Evolutionary conservation across 2,888 invertebrate species (phyloP).

Genomic region (Xestobium rufovillosum): DNA sequence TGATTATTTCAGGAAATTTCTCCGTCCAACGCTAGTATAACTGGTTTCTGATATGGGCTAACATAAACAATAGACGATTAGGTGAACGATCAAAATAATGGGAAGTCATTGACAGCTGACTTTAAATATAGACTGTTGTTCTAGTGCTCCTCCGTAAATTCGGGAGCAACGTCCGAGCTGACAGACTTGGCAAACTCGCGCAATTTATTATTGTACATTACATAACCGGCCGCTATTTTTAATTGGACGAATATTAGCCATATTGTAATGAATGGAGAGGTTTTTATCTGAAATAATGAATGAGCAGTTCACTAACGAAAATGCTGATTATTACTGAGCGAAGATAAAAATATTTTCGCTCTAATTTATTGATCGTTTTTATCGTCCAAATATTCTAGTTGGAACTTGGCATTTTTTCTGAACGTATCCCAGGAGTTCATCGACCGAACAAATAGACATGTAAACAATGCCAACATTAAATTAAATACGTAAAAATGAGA

Average conservation of each 20-base stretch:
- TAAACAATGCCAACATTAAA: too few species aligned
- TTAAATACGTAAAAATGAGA: too few species aligned
- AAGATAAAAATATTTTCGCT: too few species aligned
- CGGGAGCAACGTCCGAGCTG: constrained; percentile 3
- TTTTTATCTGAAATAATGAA: neutral
- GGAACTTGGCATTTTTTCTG: too few species aligned
- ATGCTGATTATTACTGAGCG: too few species aligned
- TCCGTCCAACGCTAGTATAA: neutral
- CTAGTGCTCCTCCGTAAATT: constrained; percentile 11
- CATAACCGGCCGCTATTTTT: constrained; percentile 26
- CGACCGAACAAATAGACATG: too few species aligned
- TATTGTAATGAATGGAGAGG: too few species aligned
- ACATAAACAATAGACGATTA: constrained; percentile 1
- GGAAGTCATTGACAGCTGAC: constrained; percentile 31
- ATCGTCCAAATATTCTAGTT: too few species aligned
- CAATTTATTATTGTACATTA: constrained; percentile 26
- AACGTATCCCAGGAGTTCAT: too few species aligned
- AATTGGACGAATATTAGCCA: constrained; percentile 14
- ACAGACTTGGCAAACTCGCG: constrained; percentile 7
- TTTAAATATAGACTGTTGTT: constrained; percentile 30
- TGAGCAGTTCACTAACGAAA: neutral
- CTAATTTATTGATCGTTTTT: too few species aligned
- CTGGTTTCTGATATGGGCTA: neutral
- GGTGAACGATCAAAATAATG: constrained; percentile 16
- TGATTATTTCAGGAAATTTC: neutral